Evolutionary conservation across 2,113 vertebrate genomes (phyloP), one percentile per base, ranked within the genome.

Genomic region (Rhombomys opimus): DNA sequence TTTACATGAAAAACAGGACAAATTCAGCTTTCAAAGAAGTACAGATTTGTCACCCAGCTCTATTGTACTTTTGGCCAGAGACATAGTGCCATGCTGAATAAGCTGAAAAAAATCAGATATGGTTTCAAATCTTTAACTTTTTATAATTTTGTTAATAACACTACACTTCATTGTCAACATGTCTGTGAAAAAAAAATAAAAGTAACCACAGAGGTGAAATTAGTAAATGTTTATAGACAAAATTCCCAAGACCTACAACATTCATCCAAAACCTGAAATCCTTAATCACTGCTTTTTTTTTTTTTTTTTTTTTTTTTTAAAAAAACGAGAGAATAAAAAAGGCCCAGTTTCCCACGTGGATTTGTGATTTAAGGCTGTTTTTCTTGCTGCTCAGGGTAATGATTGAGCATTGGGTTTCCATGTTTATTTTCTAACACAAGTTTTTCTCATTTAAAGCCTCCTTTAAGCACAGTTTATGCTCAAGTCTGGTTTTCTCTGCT

Each of bases 381-480:
- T 99, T 96, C 98, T 98, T 98, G 93, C 98, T 98, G 98, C 97
- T 98, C 61, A 92, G 97, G 97, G 98, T 98, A 98, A 98, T 98
- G 98, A 98, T 98, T 98, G 98, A 98, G 98, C 97, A 97, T 99
- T 98, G 95, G 97, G 98, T 99, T 99, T 98, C 99, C 97, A 41
- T 99, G 98, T 99, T 99, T 99, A 98, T 99, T 99, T 99, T 98
- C 97, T 98, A 98, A 97, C 98, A 99, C 98, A 98, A 98, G 98
- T 98, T 98, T 98, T 99, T 99, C 98, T 99, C 98, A 99, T 99
- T 98, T 98, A 95, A 97, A 96, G 90, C 94, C 30, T 35, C 91
- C 97, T 98, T 98, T 95, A 98, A 98, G 93, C 96, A 78, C 95
- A 97, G 97, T 98, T 98, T 98, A 97, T 50, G 85, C 87, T 98